Percentiles rank a stretch among this genome's conserved stretches.
Conservation (phyloP, 2,113 vertebrate genomes). For the Pseudorectes ferrugineus region DNA sequence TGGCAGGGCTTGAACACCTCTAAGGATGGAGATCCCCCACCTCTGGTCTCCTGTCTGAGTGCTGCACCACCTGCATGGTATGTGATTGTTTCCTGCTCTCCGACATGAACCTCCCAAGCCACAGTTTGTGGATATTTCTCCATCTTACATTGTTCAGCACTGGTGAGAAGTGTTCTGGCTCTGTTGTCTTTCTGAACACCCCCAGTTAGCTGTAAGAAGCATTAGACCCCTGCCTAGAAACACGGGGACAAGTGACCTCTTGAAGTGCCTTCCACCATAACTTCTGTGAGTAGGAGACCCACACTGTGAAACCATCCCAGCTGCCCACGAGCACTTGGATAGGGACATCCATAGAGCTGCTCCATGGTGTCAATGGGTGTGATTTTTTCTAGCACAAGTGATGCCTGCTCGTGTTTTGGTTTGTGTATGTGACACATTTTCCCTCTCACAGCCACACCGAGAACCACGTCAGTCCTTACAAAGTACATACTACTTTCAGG, state of each 20-base stretch:
- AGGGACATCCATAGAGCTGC: background rate
- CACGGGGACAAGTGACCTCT: background rate
- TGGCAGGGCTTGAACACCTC: background rate
- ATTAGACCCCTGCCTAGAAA: background rate
- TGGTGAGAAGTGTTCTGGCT: background rate
- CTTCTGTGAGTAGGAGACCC: background rate
- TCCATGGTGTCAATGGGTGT: background rate
- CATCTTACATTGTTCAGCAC: background rate
- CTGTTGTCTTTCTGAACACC: background rate
- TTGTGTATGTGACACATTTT: background rate
- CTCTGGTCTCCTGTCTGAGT: background rate
- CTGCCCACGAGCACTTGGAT: background rate
- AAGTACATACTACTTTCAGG: background rate
- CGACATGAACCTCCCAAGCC: background rate
- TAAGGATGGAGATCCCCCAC: background rate
- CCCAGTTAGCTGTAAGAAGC: background rate
- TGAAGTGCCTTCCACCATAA: background rate
- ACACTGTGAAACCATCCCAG: background rate
- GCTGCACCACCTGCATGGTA: background rate
- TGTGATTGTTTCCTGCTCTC: background rate
- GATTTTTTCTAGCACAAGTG: background rate
- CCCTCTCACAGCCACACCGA: background rate
- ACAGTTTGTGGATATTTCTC: background rate
- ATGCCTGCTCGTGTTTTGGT: background rate
- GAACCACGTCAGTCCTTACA: background rate